Evolutionary conservation across 2,888 invertebrate species (phyloP).

Genomic region (Campoletis raptor): DNA sequence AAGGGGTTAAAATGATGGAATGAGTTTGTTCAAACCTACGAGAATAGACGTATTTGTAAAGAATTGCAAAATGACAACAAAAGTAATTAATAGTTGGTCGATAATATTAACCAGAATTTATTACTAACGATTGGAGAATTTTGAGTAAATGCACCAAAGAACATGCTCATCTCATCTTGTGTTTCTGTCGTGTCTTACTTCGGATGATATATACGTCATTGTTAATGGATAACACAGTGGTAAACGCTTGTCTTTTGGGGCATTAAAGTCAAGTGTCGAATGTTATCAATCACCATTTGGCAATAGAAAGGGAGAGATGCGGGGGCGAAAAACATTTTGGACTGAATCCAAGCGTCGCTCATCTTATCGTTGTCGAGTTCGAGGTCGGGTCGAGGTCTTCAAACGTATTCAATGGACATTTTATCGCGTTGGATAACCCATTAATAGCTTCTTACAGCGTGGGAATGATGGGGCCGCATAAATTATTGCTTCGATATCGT

Average conservation of each 20-base stretch:
- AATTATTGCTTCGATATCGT: not conserved
- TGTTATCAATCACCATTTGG: slow-evolving; percentile 63
- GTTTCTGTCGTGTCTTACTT: not conserved
- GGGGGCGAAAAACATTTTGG: slow-evolving; percentile 39
- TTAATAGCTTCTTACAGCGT: slow-evolving; percentile 3
- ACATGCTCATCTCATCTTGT: not conserved
- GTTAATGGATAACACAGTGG: slow-evolving; percentile 18
- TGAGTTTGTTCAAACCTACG: too few relatives aligned
- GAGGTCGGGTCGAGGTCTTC: slow-evolving; percentile 61
- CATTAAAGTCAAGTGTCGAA: slow-evolving; percentile 55
- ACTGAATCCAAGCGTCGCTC: slow-evolving; percentile 51
- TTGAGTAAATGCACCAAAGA: not conserved
- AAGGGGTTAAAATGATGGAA: too few relatives aligned
- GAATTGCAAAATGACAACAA: too few relatives aligned
- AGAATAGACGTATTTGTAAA: too few relatives aligned
- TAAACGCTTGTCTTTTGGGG: slow-evolving; percentile 34
- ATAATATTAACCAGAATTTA: not conserved
- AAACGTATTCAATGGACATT: slow-evolving; percentile 42
- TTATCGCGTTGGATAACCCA: slow-evolving; percentile 15
- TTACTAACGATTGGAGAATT: not conserved
- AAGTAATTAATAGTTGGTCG: too few relatives aligned
- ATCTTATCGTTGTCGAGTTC: slow-evolving; percentile 35
- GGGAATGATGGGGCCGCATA: not conserved
- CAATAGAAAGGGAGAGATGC: slow-evolving; percentile 17
- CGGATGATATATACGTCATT: not conserved